Base-by-base conservation (phyloP, 2,113 vertebrate genomes). In the Hyla sarda region DNA sequence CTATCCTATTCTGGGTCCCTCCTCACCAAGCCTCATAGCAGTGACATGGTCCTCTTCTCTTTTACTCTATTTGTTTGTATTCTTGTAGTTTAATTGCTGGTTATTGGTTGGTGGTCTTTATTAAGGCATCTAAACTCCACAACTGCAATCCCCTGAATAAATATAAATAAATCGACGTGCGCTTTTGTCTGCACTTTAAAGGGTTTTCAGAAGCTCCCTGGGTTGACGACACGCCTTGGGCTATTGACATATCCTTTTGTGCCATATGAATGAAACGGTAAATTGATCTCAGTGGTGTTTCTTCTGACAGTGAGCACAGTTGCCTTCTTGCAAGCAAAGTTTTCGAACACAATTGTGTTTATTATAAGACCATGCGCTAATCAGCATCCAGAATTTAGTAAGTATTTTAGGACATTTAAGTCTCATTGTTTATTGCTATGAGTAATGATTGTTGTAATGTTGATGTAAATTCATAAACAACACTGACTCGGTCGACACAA, bases 231-330 rank as follows among this genome's bases (percentile, higher is more conserved):
- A 90, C 62, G 87, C 52, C 84, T 74, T 87, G 85, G 90, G 28
- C 90, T 73, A 92, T 90, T 78, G 85, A 92, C 90, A 91, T 88
- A 87, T 90, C 90, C 91, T 90, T 90, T 89, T 89, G 88, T 88
- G 85, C 82, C 69, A 71, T 84, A 79, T 88, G 88, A 91, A 92
- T 88, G 89, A 91, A 91, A 90, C 92, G 91, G 87, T 87, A 92
- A 91, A 91, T 89, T 90, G 89, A 92, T 93, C 90, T 89, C 89
- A 67, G 80, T 75, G 91, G 89, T 90, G 89, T 88, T 82, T 78
- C 84, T 47, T 58, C 72, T 91, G 82, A n/a, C 25, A 71, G 82
- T 0, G 77, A 88, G 73, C 30, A 88, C 86, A 86, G 88, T 37
- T 65, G 82, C 88, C 50, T 13, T 67, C 72, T 60, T 28, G 82